Conservation (phyloP, 2,797 vertebrate genomes). For the Phoeniculus purpureus region DNA sequence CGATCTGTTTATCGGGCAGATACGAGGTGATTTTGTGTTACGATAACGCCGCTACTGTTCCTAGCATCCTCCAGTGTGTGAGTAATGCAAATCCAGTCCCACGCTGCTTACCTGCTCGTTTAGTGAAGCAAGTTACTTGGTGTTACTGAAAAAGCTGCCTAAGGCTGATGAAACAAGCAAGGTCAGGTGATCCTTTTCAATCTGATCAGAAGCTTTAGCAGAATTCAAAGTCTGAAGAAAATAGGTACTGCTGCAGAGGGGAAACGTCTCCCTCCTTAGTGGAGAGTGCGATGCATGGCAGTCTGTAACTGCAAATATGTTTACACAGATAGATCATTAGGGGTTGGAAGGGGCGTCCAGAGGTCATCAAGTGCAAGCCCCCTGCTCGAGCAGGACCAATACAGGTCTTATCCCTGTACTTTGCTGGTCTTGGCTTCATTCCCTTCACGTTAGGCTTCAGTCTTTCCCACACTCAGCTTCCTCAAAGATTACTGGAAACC, state of each 20-base stretch:
- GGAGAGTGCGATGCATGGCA: background rate
- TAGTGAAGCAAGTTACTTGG: background rate
- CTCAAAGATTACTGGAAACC: background rate
- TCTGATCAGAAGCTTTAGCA: background rate
- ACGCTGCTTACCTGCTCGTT: background rate
- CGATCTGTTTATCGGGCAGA: background rate
- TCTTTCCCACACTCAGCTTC: background rate
- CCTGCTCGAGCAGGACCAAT: too few relatives aligned
- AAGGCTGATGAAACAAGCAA: background rate
- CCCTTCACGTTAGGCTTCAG: background rate
- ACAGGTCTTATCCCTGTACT: background rate
- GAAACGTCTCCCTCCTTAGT: background rate
- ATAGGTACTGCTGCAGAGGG: background rate
- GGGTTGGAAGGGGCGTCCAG: too few relatives aligned
- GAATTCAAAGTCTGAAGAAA: constrained; percentile 5
- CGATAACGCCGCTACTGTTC: background rate
- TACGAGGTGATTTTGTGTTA: background rate
- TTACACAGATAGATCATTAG: too few relatives aligned
- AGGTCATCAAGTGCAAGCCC: too few relatives aligned
- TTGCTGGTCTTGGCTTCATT: background rate
- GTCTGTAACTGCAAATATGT: too few relatives aligned
- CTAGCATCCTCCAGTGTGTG: accelerated
- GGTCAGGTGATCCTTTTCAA: background rate
- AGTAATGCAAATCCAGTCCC: too few relatives aligned
- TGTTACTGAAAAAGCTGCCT: background rate